Evolutionary conservation across 2,888 invertebrate species (phyloP).

Genomic region (Acleris cristana): DNA sequence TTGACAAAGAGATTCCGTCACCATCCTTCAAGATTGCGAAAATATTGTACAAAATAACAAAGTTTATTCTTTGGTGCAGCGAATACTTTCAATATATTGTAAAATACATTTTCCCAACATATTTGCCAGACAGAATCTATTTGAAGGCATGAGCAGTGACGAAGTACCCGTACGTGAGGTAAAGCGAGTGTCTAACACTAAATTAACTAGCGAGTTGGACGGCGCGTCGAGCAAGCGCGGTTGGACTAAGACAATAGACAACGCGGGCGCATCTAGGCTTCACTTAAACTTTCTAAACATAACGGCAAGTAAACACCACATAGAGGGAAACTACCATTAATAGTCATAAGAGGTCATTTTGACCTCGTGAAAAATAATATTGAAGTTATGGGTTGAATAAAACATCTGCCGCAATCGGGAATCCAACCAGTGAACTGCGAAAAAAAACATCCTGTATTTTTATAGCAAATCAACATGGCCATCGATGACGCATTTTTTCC

Average conservation of each 20-base stretch:
- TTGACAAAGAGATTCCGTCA: slow-evolving; percentile 28
- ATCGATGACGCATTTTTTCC: too few species aligned
- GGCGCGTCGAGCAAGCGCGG: slow-evolving; percentile 61
- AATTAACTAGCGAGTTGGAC: slow-evolving; percentile 51
- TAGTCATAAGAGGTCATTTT: too few species aligned
- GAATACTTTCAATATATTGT: slow-evolving; percentile 23
- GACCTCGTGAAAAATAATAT: too few species aligned
- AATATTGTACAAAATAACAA: slow-evolving; percentile 14
- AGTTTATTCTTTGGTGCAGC: slow-evolving; percentile 15
- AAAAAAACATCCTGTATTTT: too few species aligned
- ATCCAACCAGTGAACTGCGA: too few species aligned
- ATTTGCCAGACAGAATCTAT: slow-evolving; percentile 32
- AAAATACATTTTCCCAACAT: slow-evolving; percentile 27
- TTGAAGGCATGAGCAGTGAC: slow-evolving; percentile 29
- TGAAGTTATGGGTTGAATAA: too few species aligned
- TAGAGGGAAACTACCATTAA: too few species aligned
- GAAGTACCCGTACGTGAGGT: slow-evolving; percentile 32
- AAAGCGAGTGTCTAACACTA: slow-evolving; percentile 32
- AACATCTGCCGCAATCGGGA: too few species aligned
- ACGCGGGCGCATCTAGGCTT: background rate
- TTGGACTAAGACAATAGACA: background rate
- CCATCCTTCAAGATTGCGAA: slow-evolving; percentile 20
- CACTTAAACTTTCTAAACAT: background rate
- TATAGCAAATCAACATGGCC: too few species aligned
- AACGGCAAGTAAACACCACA: too few species aligned